Conservation (phyloP, 2,113 vertebrate species). For the Piaya cayana region DNA sequence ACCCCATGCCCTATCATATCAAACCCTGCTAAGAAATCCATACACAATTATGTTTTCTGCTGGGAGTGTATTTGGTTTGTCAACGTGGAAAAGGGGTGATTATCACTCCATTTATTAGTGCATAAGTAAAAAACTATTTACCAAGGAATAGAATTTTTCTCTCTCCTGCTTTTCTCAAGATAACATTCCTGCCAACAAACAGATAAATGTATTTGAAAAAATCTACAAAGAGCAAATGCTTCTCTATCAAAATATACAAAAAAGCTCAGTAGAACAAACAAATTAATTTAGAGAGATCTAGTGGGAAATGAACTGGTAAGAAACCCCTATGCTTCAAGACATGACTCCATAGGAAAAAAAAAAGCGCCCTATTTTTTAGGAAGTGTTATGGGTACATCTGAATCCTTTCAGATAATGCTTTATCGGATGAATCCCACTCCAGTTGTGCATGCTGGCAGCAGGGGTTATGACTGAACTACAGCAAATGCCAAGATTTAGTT, state of each 20-base stretch:
- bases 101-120: not conserved
- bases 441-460: not conserved
- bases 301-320: not conserved
- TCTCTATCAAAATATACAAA: not conserved
- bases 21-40: not conserved
- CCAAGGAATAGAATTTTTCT: not conserved
- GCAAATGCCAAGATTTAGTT: constrained; percentile 9
- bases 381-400: not conserved
- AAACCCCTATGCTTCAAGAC: not conserved
- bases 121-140: not conserved
- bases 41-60: not conserved
- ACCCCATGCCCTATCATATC: fast-evolving
- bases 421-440: constrained; percentile 21
- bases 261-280: not conserved
- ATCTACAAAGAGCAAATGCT: not conserved
- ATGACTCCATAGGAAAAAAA: not conserved
- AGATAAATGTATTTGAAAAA: constrained; percentile 38
- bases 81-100: not conserved
- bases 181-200: not conserved
- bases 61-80: not conserved
- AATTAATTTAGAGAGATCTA: not conserved
- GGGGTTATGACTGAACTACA: not conserved
- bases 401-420: constrained; percentile 18
- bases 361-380: not conserved
- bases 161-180: not conserved